Evolutionary conservation across 1,140 invertebrate genomes (phyloP).

Genomic region (Vanessa tameamea): DNA sequence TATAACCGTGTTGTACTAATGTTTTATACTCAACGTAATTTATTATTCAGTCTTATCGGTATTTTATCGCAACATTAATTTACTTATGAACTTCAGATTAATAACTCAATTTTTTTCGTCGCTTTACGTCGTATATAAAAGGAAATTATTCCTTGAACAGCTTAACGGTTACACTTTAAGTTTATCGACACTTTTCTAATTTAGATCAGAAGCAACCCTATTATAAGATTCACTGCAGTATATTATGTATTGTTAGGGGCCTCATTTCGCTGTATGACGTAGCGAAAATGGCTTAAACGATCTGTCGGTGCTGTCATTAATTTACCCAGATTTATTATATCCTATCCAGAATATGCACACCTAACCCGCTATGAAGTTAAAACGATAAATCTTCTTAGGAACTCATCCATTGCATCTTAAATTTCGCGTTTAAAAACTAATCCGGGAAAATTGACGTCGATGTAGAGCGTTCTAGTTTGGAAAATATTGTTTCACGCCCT

Average conservation of each 20-base stretch:
- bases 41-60: constrained; percentile 50
- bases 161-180: constrained; percentile 2
- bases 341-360: constrained; percentile 65
- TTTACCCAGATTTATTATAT: constrained; percentile 75
- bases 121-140: constrained; percentile 23
- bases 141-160: constrained; percentile 29
- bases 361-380: constrained; percentile 47
- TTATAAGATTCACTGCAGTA: constrained; percentile 46
- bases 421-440: constrained; percentile 41
- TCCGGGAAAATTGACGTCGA: constrained; percentile 27
- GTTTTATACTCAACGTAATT: constrained; percentile 49
- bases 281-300: constrained; percentile 71
- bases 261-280: constrained; percentile 70
- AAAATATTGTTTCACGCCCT: constrained; percentile 37
- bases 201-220: constrained; percentile 42
- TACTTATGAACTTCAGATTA: constrained; percentile 45
- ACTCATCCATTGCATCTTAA: constrained; percentile 54
- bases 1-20: constrained; percentile 43
- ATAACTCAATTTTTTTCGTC: constrained; percentile 38
- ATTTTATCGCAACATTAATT: constrained; percentile 54
- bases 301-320: constrained; percentile 74
- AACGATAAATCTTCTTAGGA: constrained; percentile 49
- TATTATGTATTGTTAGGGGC: constrained; percentile 48
- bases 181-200: constrained; percentile 40
- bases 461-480: constrained; percentile 29